A percentile compares a stretch with the other conserved stretches of the same genome.
These are phyloP conservation scores for Poeciliopsis prolifica DNA, from an alignment of 2,113 vertebrate genomes.

Conservation along the genomic window DNA sequence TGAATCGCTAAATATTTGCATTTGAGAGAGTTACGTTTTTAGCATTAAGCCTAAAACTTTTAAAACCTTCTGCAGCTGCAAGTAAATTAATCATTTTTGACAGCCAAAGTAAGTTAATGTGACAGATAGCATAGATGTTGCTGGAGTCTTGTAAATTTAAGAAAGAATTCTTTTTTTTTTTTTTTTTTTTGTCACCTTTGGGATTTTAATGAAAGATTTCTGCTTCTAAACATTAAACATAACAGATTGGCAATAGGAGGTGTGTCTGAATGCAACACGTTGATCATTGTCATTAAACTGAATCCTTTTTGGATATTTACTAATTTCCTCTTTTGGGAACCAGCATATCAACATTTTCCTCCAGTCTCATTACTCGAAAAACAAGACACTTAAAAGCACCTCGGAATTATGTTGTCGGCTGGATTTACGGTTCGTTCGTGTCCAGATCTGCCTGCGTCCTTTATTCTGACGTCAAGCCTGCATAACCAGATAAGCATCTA, in stretches of 20 bases:
- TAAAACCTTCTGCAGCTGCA: neutral
- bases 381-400: constrained; percentile 33
- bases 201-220: neutral
- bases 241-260: neutral
- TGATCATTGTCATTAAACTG: constrained; percentile 7
- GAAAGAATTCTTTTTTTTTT: neutral
- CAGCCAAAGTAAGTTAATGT: neutral
- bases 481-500: constrained; percentile 53
- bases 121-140: too few species aligned
- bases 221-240: neutral
- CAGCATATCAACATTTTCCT: constrained; percentile 24
- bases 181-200: neutral
- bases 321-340: neutral
- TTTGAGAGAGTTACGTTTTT: neutral
- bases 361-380: constrained; percentile 39
- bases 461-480: constrained; percentile 34
- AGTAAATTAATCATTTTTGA: neutral
- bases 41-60: too few species aligned
- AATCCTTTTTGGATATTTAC: constrained; percentile 6
- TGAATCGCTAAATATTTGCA: neutral
- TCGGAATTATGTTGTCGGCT: constrained; percentile 19
- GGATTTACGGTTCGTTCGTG: constrained; percentile 55
- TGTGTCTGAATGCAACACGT: neutral
- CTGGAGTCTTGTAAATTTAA: too few species aligned
- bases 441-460: constrained; percentile 55